Evolutionary conservation across 1,140 invertebrate species (phyloP).

Genomic region (Trachelipus rathkii): DNA sequence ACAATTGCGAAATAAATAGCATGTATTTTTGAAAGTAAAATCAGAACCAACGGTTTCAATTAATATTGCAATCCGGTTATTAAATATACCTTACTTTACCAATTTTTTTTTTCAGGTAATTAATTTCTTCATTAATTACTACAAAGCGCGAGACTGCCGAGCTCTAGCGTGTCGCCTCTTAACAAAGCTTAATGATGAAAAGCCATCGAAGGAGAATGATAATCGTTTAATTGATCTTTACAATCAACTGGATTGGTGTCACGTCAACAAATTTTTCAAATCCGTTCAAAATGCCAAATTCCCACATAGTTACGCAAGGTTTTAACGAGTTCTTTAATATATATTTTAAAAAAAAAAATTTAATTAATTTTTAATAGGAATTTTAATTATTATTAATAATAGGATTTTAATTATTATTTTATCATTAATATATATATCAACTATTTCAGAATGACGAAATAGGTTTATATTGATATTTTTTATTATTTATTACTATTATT

Average conservation of each 20-base stretch:
- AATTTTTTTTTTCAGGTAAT: slow-evolving; percentile 17
- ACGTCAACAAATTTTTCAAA: not conserved
- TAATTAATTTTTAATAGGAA: no score
- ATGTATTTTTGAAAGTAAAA: not conserved
- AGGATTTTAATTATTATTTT: not conserved
- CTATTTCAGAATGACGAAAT: no score
- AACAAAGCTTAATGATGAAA: not conserved
- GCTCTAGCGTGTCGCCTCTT: not conserved
- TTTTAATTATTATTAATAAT: not conserved
- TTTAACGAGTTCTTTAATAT: not conserved
- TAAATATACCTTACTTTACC: no score
- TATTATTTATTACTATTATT: no score
- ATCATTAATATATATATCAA: no score
- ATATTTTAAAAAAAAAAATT: no score
- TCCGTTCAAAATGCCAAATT: not conserved
- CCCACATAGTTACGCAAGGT: not conserved
- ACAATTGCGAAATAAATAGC: not conserved
- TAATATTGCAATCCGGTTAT: not conserved
- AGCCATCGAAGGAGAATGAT: not conserved
- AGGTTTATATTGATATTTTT: no score
- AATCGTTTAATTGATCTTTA: not conserved
- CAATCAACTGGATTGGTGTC: not conserved
- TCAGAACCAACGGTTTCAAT: not conserved
- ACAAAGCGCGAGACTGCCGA: not conserved
- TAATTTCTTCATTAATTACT: slow-evolving; percentile 28